Evolutionary conservation across 1,140 invertebrate species (phyloP), one percentile per base, ranked within the genome.

Genomic region (Drosophila tsacasi): DNA sequence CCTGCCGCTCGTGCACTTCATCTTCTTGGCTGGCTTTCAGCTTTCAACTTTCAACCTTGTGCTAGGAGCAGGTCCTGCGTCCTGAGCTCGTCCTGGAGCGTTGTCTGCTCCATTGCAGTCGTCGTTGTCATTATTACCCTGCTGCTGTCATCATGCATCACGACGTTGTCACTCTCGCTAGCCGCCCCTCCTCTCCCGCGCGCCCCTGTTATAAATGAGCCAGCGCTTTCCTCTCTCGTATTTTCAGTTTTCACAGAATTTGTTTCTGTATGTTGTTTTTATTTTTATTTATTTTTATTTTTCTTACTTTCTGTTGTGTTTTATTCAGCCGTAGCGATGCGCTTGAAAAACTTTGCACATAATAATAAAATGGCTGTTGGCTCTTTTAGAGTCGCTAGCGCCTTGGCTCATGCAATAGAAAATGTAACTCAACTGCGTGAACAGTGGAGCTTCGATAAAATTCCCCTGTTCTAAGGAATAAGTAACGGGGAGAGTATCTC

Each of bases 311-410:
- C 17, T 49, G 23, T n/a, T 49, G 47, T 27, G 47, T 49, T 49
- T 66, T 40, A 52, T 52, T 68, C 57, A 17, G 32, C 25, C 46
- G 37, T 37, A 35, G 72, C 58, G 49, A 46, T 59, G 69, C 83
- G 69, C 76, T 77, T 76, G 60, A 84, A 84, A 67, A 87, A 89
- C 73, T 89, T 89, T 81, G 74, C 81, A 90, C 84, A 89, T 90
- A 89, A 89, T 89, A 84, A 89, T 89, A 89, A 89, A 90, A 89
- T 89, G 81, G 81, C 67, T 84, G 81, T 82, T 83, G 73, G 81
- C 82, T 73, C 72, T 87, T 83, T 87, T 67, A 60, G 68, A 83
- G 84, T 74, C 68, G 81, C 66, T 55, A 49, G 78, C 81, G 73
- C 74, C 78, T 81, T 84, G 46, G 81, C 83, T 84, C 84, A 79